These are phyloP conservation scores for Diplazon laetatorius DNA, from an alignment of 2,888 invertebrate species.

Conservation along the genomic window DNA sequence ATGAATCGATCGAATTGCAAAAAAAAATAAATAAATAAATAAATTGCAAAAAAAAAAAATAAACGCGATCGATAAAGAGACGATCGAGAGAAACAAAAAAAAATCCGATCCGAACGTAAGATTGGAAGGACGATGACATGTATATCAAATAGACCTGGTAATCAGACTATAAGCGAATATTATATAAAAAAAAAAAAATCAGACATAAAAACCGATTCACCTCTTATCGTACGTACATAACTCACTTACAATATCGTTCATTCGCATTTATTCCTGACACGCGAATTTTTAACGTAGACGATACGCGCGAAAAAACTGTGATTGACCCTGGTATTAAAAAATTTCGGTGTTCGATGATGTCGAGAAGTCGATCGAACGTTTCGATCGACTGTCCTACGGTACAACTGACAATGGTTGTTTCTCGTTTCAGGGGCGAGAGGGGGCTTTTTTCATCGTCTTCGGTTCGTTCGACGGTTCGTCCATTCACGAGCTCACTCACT, in stretches of 20 bases:
- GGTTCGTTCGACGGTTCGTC: neutral
- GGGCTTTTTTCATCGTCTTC: neutral
- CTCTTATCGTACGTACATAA: neutral
- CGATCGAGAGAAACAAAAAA: too few species aligned
- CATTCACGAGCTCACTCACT: conserved; percentile 1
- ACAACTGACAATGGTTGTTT: conserved; percentile 49
- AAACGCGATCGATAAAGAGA: too few species aligned
- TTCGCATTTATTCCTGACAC: neutral
- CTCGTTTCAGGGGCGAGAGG: neutral
- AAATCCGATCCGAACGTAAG: too few species aligned
- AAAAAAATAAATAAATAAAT: too few species aligned
- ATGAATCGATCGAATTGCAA: too few species aligned
- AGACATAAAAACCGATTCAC: too few species aligned
- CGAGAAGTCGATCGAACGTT: conserved; percentile 6
- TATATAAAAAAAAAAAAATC: too few species aligned
- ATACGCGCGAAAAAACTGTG: neutral
- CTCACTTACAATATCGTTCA: neutral
- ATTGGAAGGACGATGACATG: too few species aligned
- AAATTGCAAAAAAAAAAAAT: too few species aligned
- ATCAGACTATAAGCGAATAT: too few species aligned
- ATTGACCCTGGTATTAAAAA: neutral
- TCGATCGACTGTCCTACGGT: conserved; percentile 25
- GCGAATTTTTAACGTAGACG: neutral
- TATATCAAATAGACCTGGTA: too few species aligned
- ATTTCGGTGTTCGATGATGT: neutral